Evolutionary conservation across 1,140 invertebrate species (phyloP).

Genomic region (Schlechtendalia chinensis): DNA sequence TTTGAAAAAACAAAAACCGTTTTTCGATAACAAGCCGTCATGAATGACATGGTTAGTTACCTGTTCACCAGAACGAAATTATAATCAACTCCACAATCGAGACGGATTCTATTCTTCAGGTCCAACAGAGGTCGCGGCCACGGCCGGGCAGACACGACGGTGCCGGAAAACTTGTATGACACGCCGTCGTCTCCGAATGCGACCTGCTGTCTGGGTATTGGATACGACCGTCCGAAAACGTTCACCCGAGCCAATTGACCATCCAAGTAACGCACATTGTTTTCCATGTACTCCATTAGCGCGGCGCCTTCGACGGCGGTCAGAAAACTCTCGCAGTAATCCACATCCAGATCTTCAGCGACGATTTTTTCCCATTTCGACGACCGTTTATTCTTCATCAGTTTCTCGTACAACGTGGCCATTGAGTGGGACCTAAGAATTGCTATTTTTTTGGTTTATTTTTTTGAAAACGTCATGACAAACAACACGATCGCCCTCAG

Average conservation of each 20-base stretch:
- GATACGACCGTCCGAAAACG: conserved; percentile 68
- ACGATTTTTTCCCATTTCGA: conserved; percentile 58
- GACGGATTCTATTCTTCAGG: conserved; percentile 60
- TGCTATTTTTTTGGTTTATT: neutral
- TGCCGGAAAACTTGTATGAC: conserved; percentile 67
- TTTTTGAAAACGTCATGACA: neutral
- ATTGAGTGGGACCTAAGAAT: too few relatives aligned
- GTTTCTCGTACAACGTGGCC: conserved; percentile 16
- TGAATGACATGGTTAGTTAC: too few relatives aligned
- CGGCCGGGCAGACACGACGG: conserved; percentile 63
- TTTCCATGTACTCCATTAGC: conserved; percentile 60
- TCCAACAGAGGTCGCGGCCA: conserved; percentile 63
- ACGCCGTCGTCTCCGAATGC: conserved; percentile 67
- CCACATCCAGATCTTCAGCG: conserved; percentile 60
- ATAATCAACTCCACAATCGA: conserved; percentile 61
- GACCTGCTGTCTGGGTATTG: conserved; percentile 67
- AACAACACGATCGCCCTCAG: neutral
- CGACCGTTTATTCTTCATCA: neutral
- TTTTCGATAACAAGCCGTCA: conserved; percentile 22
- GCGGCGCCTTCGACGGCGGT: conserved; percentile 56
- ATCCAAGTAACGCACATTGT: conserved; percentile 62
- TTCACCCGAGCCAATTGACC: conserved; percentile 63
- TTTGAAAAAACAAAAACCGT: neutral
- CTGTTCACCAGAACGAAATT: conserved; percentile 74
- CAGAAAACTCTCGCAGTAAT: conserved; percentile 59